These are phyloP conservation scores for Coenobita brevimanus DNA, from an alignment of 1,140 invertebrate genomes.

Conservation along the genomic window DNA sequence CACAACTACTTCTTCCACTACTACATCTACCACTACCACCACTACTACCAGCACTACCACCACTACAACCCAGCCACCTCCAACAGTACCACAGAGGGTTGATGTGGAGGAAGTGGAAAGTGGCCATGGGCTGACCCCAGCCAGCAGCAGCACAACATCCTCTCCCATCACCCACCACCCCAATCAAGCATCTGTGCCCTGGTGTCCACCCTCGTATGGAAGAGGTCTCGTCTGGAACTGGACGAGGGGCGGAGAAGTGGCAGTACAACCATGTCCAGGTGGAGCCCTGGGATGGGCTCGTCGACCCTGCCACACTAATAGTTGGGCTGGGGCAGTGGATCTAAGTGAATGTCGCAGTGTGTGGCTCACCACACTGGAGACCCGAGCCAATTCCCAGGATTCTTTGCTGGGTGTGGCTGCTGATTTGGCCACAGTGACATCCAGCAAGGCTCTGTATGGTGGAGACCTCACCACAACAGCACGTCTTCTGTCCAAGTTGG, in stretches of 20 bases:
- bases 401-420: conserved; percentile 74
- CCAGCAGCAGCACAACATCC: conserved; percentile 15
- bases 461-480: conserved; percentile 94
- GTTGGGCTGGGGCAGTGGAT: conserved; percentile 87
- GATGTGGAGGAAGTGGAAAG: too few species aligned
- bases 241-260: conserved; percentile 81
- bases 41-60: too few species aligned
- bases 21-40: too few species aligned
- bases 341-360: conserved; percentile 92
- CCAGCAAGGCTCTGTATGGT: conserved; percentile 89
- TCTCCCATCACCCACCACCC: conserved; percentile 15
- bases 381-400: conserved; percentile 85
- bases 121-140: background rate
- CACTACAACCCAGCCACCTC: too few species aligned
- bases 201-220: conserved; percentile 82
- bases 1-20: too few species aligned
- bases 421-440: conserved; percentile 80
- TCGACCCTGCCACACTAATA: conserved; percentile 81
- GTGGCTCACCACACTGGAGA: conserved; percentile 89
- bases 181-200: conserved; percentile 67
- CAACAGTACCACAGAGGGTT: too few species aligned
- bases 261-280: conserved; percentile 89
- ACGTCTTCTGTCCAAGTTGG: conserved; percentile 90
- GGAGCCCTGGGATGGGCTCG: conserved; percentile 90
- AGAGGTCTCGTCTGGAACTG: conserved; percentile 91